A percentile compares a stretch with the other conserved stretches of the same genome.
phyloP scores from a whole-genome alignment of 2,888 invertebrate species.

The Drosophila yooni region DNA sequence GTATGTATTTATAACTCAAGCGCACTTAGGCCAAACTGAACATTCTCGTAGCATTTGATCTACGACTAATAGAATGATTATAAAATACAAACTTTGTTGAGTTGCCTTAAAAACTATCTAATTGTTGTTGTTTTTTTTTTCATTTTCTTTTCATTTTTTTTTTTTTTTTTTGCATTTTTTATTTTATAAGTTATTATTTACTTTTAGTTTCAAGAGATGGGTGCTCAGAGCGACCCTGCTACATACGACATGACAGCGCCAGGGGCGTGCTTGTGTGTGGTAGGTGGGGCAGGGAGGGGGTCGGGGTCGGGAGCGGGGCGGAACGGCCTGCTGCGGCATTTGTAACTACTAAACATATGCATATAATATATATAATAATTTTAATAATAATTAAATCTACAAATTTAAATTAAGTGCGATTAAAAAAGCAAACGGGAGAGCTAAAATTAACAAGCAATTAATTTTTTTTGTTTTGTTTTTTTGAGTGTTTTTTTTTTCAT shows the following conservation, averaged over 20 bases:
- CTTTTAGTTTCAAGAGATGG: constrained; percentile 58
- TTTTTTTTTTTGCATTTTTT: constrained; percentile 37
- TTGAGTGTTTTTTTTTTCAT: constrained; percentile 33
- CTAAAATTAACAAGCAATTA: constrained; percentile 78
- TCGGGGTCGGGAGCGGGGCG: constrained; percentile 49
- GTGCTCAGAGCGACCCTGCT: constrained; percentile 73
- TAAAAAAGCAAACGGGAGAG: constrained; percentile 68
- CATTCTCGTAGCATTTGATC: constrained; percentile 57
- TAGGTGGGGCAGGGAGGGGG: neutral
- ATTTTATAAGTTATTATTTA: constrained; percentile 38
- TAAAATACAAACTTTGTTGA: constrained; percentile 77
- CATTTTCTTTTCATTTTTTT: constrained; percentile 39
- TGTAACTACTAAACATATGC: constrained; percentile 67
- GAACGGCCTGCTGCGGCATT: constrained; percentile 76
- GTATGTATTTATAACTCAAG: constrained; percentile 59
- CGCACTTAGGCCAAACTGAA: constrained; percentile 65
- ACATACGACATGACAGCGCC: constrained; percentile 60
- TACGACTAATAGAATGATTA: constrained; percentile 74
- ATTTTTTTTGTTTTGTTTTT: constrained; percentile 39
- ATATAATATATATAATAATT: constrained; percentile 72
- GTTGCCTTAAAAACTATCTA: constrained; percentile 66
- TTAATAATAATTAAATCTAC: constrained; percentile 77
- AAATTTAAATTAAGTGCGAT: constrained; percentile 71
- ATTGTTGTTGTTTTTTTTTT: constrained; percentile 51
- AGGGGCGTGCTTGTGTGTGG: constrained; percentile 40